Evolutionary conservation across 92 coral and sea anemone genomes (phyloP).

Genomic region (Umimayanthus kanabou): DNA sequence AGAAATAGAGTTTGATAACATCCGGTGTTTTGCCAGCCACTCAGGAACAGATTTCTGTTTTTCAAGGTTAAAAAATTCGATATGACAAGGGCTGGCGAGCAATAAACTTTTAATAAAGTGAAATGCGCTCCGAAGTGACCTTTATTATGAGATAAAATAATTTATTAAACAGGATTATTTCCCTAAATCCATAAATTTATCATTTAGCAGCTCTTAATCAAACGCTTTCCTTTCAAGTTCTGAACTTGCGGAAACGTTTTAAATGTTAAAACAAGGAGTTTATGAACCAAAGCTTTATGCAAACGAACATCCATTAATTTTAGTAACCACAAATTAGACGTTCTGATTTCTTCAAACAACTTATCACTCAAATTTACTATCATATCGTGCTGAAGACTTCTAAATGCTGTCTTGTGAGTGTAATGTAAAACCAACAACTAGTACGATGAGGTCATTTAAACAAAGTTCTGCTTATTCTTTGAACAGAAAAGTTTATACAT

Average conservation of each 20-base stretch:
- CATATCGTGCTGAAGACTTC: neutral
- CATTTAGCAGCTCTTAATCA: constrained; percentile 28
- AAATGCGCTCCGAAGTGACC: neutral
- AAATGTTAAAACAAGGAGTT: neutral
- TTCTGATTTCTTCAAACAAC: neutral
- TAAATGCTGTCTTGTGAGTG: neutral
- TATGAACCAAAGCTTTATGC: neutral
- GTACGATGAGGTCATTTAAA: neutral
- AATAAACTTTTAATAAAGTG: constrained; percentile 24
- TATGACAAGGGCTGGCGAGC: neutral
- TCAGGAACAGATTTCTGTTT: neutral
- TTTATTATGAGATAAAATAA: constrained; percentile 2
- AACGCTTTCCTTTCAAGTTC: neutral
- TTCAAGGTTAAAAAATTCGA: neutral
- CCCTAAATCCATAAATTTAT: constrained; percentile 21
- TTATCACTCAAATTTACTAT: constrained; percentile 1
- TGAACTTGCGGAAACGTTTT: neutral
- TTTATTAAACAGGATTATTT: constrained; percentile 12
- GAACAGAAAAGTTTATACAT: neutral
- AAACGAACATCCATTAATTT: neutral
- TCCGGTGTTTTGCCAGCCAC: neutral
- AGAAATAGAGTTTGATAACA: neutral
- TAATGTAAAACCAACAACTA: constrained; percentile 15
- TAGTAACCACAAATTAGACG: neutral
- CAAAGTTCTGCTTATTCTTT: neutral